A percentile compares a stretch with the other conserved stretches of the same genome.
phyloP scores from a whole-genome alignment of 2,888 invertebrate genomes.

The Lampropteryx suffumata region DNA sequence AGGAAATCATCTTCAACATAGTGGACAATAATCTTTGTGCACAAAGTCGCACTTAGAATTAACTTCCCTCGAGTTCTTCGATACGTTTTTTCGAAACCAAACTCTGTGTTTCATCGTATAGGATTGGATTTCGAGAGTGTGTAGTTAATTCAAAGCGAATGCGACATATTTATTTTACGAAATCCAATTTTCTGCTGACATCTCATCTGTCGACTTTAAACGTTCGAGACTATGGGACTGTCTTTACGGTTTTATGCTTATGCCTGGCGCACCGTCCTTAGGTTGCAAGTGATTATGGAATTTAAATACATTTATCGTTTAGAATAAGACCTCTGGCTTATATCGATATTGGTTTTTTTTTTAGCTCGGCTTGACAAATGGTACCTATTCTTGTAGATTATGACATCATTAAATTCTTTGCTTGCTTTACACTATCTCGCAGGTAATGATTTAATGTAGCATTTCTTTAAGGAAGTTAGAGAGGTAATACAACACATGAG shows the following conservation, averaged over 20 bases:
- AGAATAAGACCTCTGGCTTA: slow-evolving; percentile 23
- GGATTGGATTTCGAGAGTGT: slow-evolving; percentile 40
- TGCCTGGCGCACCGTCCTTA: slow-evolving; percentile 60
- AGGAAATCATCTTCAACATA: slow-evolving; percentile 52
- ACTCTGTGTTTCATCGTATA: slow-evolving; percentile 36
- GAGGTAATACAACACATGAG: no score
- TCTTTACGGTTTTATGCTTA: slow-evolving; percentile 76
- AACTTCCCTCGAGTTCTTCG: slow-evolving; percentile 60
- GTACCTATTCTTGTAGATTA: no score
- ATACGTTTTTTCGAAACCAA: slow-evolving; percentile 30
- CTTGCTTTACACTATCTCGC: no score
- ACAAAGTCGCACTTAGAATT: slow-evolving; percentile 73
- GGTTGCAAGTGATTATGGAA: slow-evolving; percentile 45
- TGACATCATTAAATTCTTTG: no score
- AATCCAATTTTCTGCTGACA: slow-evolving; percentile 83
- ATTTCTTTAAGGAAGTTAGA: no score
- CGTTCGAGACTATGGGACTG: slow-evolving; percentile 70
- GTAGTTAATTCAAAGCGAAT: slow-evolving; percentile 62
- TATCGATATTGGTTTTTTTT: no score
- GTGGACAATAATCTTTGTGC: slow-evolving; percentile 73
- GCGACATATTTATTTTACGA: slow-evolving; percentile 82
- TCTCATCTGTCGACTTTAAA: slow-evolving; percentile 82
- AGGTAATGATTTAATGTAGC: no score
- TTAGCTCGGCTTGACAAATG: no score
- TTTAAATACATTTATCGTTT: slow-evolving; percentile 40